A percentile compares a stretch with the other conserved stretches of the same genome.
phyloP scores from a whole-genome alignment of 2,797 vertebrate species.

The Hoplostethus atlanticus region DNA sequence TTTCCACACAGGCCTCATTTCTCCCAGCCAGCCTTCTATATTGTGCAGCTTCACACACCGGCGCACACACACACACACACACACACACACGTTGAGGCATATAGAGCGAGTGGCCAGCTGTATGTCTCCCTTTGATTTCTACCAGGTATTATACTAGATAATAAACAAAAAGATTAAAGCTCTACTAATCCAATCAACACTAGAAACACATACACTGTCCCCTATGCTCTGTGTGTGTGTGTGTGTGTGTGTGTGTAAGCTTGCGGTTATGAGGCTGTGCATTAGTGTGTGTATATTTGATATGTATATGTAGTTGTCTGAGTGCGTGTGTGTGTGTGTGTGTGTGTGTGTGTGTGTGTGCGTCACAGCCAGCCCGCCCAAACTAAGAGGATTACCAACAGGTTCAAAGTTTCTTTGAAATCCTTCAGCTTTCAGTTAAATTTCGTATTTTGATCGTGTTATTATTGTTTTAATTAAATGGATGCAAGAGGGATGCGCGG shows the following conservation, averaged over 20 bases:
- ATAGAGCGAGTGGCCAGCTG: constrained; percentile 5
- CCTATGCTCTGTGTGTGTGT: background rate
- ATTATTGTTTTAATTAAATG: constrained; percentile 85
- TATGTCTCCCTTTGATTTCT: constrained; percentile 57
- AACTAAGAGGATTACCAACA: constrained; percentile 85
- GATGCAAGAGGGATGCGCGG: constrained; percentile 55
- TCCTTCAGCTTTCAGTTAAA: constrained; percentile 83
- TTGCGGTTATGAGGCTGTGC: background rate
- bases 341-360: constrained; percentile 18
- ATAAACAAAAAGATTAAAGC: constrained; percentile 70
- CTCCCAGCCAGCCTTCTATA: background rate
- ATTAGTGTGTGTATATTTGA: constrained; percentile 16
- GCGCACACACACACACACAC: constrained; percentile 17
- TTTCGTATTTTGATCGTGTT: constrained; percentile 82
- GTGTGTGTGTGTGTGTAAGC: background rate
- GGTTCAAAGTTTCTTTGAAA: constrained; percentile 88
- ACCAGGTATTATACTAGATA: constrained; percentile 70
- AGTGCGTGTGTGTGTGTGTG: constrained; percentile 15
- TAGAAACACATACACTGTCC: constrained; percentile 28
- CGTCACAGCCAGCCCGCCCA: constrained; percentile 71
- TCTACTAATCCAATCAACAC: constrained; percentile 28
- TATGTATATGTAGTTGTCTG: constrained; percentile 10
- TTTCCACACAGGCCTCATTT: no score
- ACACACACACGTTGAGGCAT: constrained; percentile 6
- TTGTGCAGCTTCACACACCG: constrained; percentile 3